Evolutionary conservation across 2,113 vertebrate species (phyloP).

Genomic region (Bubo scandiacus): DNA sequence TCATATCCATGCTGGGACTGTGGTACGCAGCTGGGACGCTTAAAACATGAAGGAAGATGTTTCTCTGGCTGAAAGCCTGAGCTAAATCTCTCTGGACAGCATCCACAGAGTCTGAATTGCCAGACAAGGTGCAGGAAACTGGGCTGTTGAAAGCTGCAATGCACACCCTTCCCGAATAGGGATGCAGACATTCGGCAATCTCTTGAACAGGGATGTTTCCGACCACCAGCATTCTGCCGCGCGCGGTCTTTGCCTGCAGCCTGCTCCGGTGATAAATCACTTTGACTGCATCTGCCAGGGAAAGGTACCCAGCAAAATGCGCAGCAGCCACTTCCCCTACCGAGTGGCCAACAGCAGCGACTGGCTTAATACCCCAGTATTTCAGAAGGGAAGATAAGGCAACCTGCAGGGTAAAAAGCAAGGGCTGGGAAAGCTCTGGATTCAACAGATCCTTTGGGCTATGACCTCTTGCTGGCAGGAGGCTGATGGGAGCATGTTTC

Average conservation of each 20-base stretch:
- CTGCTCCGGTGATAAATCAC: conserved; percentile 79
- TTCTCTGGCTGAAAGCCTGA: conserved; percentile 57
- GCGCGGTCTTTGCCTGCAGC: conserved; percentile 76
- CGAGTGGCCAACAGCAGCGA: conserved; percentile 77
- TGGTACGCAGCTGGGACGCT: conserved; percentile 83
- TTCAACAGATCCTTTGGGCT: conserved; percentile 61
- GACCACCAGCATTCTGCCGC: conserved; percentile 84
- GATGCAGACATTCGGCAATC: conserved; percentile 60
- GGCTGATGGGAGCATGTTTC: conserved; percentile 47
- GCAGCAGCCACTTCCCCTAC: conserved; percentile 85
- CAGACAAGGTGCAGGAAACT: conserved; percentile 83
- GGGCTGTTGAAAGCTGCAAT: conserved; percentile 87
- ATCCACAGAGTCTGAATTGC: conserved; percentile 72
- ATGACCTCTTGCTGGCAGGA: conserved; percentile 59
- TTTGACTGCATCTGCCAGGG: conserved; percentile 84
- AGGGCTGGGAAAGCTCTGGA: conserved; percentile 76
- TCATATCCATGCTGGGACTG: conserved; percentile 83
- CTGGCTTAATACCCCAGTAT: conserved; percentile 80
- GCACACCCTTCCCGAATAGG: conserved; percentile 72
- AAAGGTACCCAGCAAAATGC: conserved; percentile 82
- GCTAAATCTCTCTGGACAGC: conserved; percentile 67
- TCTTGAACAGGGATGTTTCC: conserved; percentile 77
- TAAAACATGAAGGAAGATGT: conserved; percentile 78
- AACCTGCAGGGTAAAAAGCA: conserved; percentile 85
- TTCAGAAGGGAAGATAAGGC: conserved; percentile 77